Conservation (phyloP, 2,797 vertebrate species). For the Lagodon rhomboides region DNA sequence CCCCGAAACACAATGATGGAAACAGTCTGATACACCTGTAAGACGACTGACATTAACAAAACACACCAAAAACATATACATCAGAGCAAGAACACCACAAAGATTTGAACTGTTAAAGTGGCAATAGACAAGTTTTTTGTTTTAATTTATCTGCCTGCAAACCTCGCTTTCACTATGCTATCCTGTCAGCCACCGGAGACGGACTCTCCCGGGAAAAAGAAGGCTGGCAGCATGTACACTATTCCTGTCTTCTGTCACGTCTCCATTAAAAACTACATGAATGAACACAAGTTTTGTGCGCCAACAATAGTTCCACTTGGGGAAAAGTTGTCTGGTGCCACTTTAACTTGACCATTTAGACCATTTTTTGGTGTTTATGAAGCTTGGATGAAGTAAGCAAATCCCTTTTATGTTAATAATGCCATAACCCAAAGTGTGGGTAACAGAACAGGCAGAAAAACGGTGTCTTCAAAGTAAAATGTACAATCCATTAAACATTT, state of each 20-base stretch:
- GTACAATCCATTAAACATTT: constrained; percentile 31
- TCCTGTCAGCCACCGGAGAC: too few species aligned
- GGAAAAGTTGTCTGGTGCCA: too few species aligned
- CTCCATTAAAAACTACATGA: too few species aligned
- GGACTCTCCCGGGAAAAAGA: too few species aligned
- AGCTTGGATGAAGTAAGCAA: constrained; percentile 7
- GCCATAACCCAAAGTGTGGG: constrained; percentile 3
- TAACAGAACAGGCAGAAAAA: constrained; percentile 14
- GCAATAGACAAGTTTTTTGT: too few species aligned
- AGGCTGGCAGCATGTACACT: too few species aligned
- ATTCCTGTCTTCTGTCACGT: too few species aligned
- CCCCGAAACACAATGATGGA: constrained; percentile 13
- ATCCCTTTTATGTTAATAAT: constrained; percentile 27
- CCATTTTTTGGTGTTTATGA: neutral
- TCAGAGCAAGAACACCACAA: constrained; percentile 7
- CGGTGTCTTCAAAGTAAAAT: constrained; percentile 2
- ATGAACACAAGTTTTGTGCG: too few species aligned
- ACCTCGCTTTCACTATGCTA: too few species aligned
- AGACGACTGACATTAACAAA: constrained; percentile 24
- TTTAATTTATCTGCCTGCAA: too few species aligned
- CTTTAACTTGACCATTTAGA: constrained; percentile 17
- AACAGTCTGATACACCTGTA: constrained; percentile 1
- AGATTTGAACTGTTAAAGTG: constrained; percentile 1
- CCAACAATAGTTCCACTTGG: too few species aligned
- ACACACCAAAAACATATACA: constrained; percentile 4